Evolutionary conservation across 2,888 invertebrate genomes (phyloP).

Genomic region (Noctua janthe): DNA sequence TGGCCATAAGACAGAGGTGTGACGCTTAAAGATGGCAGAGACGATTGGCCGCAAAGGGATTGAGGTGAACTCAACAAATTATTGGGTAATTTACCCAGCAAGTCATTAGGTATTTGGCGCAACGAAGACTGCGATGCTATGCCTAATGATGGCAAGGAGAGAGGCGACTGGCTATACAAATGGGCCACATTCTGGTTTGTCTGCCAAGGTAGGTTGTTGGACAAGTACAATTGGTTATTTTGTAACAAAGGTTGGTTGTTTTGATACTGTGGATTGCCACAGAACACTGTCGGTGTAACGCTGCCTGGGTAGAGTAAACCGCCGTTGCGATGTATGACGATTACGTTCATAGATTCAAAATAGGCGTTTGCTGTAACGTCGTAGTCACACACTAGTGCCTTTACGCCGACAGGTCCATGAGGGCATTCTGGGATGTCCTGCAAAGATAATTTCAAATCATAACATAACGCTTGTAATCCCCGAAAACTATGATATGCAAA

Average conservation of each 20-base stretch:
- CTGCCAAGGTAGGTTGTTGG: slow-evolving; percentile 7
- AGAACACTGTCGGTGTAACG: slow-evolving; percentile 8
- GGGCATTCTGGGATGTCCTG: not conserved
- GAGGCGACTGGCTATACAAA: not conserved
- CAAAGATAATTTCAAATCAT: not conserved
- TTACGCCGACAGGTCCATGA: not conserved
- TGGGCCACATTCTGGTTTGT: not conserved
- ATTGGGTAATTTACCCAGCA: not conserved
- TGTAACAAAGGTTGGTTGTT: slow-evolving; percentile 15
- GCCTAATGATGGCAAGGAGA: not conserved
- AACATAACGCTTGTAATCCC: not conserved
- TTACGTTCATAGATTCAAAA: not conserved
- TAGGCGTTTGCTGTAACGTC: not conserved
- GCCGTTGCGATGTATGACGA: slow-evolving; percentile 15
- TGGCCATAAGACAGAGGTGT: not conserved
- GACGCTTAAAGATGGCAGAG: not conserved
- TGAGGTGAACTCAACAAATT: not conserved
- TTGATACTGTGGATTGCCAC: not conserved
- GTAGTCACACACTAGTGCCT: not conserved
- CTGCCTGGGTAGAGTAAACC: not conserved
- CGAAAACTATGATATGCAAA: not conserved
- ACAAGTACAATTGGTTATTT: slow-evolving; percentile 1
- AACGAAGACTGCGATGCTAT: not conserved
- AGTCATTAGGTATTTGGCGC: too few relatives aligned
- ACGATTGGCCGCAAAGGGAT: not conserved